These are phyloP conservation scores for Macrosiphum euphorbiae DNA, from an alignment of 2,888 invertebrate genomes.

Conservation along the genomic window DNA sequence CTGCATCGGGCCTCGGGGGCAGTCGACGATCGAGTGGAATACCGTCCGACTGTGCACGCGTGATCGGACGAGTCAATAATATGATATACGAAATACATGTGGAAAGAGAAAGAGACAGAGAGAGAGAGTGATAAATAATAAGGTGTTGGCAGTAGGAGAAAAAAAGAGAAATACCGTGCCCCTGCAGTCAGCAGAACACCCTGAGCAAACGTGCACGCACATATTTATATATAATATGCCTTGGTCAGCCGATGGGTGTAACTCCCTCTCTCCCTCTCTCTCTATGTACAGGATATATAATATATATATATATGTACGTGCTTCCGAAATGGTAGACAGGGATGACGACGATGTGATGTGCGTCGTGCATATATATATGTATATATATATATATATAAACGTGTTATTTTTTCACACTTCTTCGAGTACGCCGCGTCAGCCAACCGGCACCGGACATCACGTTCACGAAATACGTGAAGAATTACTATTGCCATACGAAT, in stretches of 20 bases:
- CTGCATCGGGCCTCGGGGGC: not conserved
- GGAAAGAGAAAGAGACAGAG: not conserved
- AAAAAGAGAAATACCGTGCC: not conserved
- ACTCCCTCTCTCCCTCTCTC: not conserved
- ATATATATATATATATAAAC: not conserved
- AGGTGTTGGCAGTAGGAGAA: not conserved
- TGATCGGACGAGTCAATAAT: constrained; percentile 9
- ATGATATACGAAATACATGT: not conserved
- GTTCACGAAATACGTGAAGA: constrained; percentile 18
- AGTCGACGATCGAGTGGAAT: constrained; percentile 15
- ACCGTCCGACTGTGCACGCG: not conserved
- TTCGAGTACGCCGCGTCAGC: not conserved
- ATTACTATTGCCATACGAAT: not conserved
- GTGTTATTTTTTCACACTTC: constrained; percentile 20
- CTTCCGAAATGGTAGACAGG: not conserved
- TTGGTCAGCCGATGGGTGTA: not conserved
- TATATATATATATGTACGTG: not conserved
- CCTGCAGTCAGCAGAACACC: not conserved
- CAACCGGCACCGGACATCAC: constrained; percentile 30
- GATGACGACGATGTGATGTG: not conserved
- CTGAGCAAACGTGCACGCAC: not conserved
- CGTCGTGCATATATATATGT: not conserved
- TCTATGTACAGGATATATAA: not conserved
- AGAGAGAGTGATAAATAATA: not conserved
- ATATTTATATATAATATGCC: not conserved